Evolutionary conservation across 2,888 invertebrate genomes (phyloP).

Genomic region (Limnephilus marmoratus): DNA sequence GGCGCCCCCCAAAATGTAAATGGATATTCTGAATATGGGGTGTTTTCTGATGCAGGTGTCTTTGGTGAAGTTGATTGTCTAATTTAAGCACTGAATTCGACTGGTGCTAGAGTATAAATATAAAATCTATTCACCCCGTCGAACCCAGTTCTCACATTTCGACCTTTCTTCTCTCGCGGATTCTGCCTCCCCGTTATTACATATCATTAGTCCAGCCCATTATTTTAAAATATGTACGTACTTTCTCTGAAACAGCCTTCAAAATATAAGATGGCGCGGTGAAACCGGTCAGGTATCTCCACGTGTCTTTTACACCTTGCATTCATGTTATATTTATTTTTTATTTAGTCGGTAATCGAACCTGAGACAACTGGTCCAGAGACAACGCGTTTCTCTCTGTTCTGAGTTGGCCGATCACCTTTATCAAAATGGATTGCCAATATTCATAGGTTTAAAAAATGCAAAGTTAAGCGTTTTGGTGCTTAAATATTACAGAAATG

Average conservation of each 20-base stretch:
- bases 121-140: constrained; percentile 81
- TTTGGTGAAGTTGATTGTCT: constrained; percentile 55
- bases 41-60: not conserved
- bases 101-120: constrained; percentile 82
- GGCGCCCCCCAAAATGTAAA: no score
- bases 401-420: not conserved
- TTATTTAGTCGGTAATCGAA: not conserved
- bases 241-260: no score
- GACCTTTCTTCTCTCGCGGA: constrained; percentile 63
- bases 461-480: no score
- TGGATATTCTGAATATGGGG: not conserved
- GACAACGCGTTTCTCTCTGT: not conserved
- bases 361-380: not conserved
- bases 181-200: not conserved
- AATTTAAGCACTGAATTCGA: constrained; percentile 81
- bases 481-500: not conserved
- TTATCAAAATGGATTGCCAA: not conserved
- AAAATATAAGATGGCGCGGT: not conserved
- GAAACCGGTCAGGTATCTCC: not conserved
- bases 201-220: not conserved
- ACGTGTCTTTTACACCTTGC: not conserved
- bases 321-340: not conserved
- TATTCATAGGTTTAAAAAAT: no score
- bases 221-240: not conserved
- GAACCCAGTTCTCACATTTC: constrained; percentile 82